Base-by-base conservation (phyloP, 2,797 vertebrate genomes). In the Lateolabrax maculatus region DNA sequence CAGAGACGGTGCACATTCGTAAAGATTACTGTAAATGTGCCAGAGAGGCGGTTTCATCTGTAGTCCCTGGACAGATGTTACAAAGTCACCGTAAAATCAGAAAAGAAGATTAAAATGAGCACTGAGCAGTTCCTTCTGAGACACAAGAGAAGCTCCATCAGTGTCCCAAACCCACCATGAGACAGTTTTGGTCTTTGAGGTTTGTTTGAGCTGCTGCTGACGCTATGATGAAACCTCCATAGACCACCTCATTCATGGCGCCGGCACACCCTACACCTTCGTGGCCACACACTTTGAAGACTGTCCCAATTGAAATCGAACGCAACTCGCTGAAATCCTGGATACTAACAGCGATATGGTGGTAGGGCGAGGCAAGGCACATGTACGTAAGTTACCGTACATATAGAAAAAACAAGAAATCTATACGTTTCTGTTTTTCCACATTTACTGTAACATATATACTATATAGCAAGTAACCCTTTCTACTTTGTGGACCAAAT, bases 111-210 rank as follows among this genome's bases (percentile, higher is more conserved):
- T 34, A 34, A 34, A 34, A 34, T 34, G 31, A 34, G 4, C 31
- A 34, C 31, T 34, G 4, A 34, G 31, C 31, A 34, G 3, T 3
- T 12, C 43, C 4, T 44, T 44, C 43, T 4, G 43, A 12, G 43
- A 44, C 43, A 56, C 49, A 43, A 68, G 49, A 70, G 53, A 52
- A 43, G 36, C 46, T 58, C 41, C 41, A n/a, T n/a, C n/a, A n/a
- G n/a, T n/a, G n/a, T n/a, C n/a, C n/a, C n/a, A n/a, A n/a, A n/a
- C n/a, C n/a, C 31, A 34, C n/a, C 31, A 34, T 34, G 63, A 65
- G 46, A n/a, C 48, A 29, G 8, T 23, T 13, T 13, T 19, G 21
- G 19, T 46, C 52, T 80, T 56, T 64, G 65, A 70, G 62, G 57
- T 23, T 31, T 25, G 25, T 62, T 48, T 37, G 44, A 71, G 48